Percentiles rank a stretch among this genome's conserved stretches.
Conservation (phyloP, 2,797 vertebrate genomes). For the Erethizon dorsatum region DNA sequence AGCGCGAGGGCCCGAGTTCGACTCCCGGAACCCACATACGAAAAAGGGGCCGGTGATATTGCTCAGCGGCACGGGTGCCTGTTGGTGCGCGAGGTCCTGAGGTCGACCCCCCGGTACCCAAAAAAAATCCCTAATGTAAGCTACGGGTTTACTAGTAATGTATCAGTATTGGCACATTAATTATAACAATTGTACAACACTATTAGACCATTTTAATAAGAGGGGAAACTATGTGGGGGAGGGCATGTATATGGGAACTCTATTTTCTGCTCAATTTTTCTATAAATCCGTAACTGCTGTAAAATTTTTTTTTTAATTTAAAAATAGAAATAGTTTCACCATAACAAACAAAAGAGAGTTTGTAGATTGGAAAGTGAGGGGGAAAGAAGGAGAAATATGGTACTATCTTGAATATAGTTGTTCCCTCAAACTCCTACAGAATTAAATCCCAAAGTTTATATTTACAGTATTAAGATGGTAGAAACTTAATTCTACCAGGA, state of each 20-base stretch:
- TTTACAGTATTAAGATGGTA: background rate
- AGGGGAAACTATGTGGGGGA: background rate
- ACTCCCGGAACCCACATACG: no score
- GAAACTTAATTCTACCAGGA: background rate
- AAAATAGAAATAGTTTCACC: conserved; percentile 1
- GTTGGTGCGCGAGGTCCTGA: no score
- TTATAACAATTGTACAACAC: background rate
- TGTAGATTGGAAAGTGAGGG: background rate
- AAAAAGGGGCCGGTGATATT: no score
- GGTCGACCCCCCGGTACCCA: no score
- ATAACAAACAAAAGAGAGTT: background rate
- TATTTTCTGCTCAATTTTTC: background rate
- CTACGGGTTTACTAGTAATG: background rate
- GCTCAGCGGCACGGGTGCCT: no score
- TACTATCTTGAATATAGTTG: background rate
- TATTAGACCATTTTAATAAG: background rate
- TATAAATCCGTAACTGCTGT: background rate
- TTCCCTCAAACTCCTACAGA: background rate
- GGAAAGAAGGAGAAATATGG: background rate
- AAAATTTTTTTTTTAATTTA: background rate
- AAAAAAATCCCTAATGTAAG: background rate
- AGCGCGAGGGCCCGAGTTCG: no score
- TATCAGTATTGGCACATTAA: background rate
- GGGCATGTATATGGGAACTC: background rate
- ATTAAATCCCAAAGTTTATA: background rate